Conservation (phyloP, 1,140 invertebrate species). For the Archegozetes longisetosus region DNA sequence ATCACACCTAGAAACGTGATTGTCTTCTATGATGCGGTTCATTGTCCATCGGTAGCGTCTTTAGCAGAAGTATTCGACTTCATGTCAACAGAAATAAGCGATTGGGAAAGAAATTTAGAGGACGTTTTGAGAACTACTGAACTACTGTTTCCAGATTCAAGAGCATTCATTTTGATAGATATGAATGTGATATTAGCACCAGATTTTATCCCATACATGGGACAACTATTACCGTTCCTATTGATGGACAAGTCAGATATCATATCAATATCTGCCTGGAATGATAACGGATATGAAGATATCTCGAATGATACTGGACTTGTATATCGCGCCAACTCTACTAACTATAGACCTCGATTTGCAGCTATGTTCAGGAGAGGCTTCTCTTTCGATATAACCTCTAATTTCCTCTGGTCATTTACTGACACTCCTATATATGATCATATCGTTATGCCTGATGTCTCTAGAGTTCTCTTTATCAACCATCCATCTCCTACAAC, state of each 20-base stretch:
- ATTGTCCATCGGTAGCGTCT: background rate
- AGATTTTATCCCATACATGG: constrained; percentile 35
- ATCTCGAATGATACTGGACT: background rate
- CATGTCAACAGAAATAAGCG: constrained; percentile 22
- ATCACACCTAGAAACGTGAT: constrained; percentile 27
- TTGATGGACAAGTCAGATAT: constrained; percentile 28
- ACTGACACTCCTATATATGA: background rate
- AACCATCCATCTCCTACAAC: background rate
- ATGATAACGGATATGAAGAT: constrained; percentile 32
- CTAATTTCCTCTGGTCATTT: background rate
- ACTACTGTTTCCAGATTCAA: constrained; percentile 24
- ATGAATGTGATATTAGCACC: constrained; percentile 34
- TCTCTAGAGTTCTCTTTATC: background rate
- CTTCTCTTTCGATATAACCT: background rate
- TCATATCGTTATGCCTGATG: background rate
- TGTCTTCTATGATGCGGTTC: constrained; percentile 22
- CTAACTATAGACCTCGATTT: background rate
- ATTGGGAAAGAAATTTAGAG: constrained; percentile 25
- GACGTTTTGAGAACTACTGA: constrained; percentile 26
- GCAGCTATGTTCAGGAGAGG: background rate
- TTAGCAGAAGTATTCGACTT: constrained; percentile 29
- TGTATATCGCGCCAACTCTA: background rate
- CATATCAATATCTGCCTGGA: constrained; percentile 33
- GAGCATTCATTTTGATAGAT: constrained; percentile 33
- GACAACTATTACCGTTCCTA: constrained; percentile 28